phyloP scores from a whole-genome alignment of 2,797 vertebrate species.

The Cottoperca gobio region DNA sequence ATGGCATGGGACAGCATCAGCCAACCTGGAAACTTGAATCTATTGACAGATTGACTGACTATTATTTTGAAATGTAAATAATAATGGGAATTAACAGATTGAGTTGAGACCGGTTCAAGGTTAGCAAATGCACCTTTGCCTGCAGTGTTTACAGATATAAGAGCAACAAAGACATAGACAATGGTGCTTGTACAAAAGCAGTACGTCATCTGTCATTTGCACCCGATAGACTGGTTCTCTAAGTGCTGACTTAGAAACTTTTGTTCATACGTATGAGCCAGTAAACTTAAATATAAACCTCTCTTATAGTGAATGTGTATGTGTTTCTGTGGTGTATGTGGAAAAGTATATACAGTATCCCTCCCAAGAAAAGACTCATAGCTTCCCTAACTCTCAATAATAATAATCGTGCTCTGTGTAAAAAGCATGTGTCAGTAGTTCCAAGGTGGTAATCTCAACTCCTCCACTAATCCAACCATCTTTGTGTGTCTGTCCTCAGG shows the following conservation, averaged over 20 bases:
- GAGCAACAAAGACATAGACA: neutral
- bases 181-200: conserved; percentile 5
- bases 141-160: conserved; percentile 12
- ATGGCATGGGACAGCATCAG: neutral
- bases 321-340: neutral
- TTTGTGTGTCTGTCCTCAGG: conserved; percentile 81
- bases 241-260: conserved; percentile 12
- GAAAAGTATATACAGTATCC: neutral
- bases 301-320: neutral
- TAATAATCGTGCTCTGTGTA: neutral
- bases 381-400: neutral
- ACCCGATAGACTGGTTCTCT: conserved; percentile 64
- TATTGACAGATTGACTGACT: neutral
- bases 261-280: conserved; percentile 28
- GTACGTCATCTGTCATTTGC: conserved; percentile 31
- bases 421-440: neutral
- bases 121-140: neutral
- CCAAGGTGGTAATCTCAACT: neutral
- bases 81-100: neutral
- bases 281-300: conserved; percentile 3
- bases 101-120: neutral
- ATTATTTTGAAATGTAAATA: neutral
- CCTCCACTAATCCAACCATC: conserved; percentile 7
- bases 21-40: neutral
- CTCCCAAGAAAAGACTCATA: neutral